These are phyloP conservation scores for Enteromius mattozi DNA, from an alignment of 2,797 vertebrate species.

Conservation along the genomic window DNA sequence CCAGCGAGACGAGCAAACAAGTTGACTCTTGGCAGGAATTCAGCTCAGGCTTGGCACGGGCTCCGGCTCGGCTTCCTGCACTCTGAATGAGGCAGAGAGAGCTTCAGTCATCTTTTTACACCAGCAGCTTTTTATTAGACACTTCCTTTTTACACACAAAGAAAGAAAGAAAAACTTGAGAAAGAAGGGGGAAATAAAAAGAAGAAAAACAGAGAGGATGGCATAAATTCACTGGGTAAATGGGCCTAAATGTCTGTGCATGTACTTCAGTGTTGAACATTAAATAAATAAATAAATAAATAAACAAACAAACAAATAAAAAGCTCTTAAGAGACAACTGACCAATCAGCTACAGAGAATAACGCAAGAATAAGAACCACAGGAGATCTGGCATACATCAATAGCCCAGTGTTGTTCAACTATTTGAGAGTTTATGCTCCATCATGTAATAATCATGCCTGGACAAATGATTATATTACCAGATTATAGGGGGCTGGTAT, in stretches of 20 bases:
- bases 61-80: constrained; percentile 85
- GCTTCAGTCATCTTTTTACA: constrained; percentile 72
- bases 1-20: constrained; percentile 98
- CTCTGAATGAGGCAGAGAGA: constrained; percentile 61
- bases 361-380: constrained; percentile 53
- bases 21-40: constrained; percentile 91
- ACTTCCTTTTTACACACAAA: constrained; percentile 78
- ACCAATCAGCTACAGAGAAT: constrained; percentile 47
- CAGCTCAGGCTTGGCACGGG: constrained; percentile 89
- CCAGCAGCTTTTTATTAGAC: constrained; percentile 82
- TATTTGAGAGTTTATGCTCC: constrained; percentile 54
- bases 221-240: constrained; percentile 36
- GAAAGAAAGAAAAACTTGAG: constrained; percentile 66
- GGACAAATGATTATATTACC: constrained; percentile 55
- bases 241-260: not conserved
- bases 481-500: constrained; percentile 32
- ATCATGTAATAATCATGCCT: constrained; percentile 55
- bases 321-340: constrained; percentile 22
- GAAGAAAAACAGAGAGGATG: constrained; percentile 59
- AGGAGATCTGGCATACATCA: constrained; percentile 56
- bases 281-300: constrained; percentile 7
- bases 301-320: constrained; percentile 14
- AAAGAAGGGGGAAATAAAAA: constrained; percentile 61
- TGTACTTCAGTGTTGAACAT: constrained; percentile 6
- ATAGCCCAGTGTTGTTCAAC: constrained; percentile 63